Evolutionary conservation across 2,113 vertebrate genomes (phyloP).

Genomic region (Periophthalmus modestus): DNA sequence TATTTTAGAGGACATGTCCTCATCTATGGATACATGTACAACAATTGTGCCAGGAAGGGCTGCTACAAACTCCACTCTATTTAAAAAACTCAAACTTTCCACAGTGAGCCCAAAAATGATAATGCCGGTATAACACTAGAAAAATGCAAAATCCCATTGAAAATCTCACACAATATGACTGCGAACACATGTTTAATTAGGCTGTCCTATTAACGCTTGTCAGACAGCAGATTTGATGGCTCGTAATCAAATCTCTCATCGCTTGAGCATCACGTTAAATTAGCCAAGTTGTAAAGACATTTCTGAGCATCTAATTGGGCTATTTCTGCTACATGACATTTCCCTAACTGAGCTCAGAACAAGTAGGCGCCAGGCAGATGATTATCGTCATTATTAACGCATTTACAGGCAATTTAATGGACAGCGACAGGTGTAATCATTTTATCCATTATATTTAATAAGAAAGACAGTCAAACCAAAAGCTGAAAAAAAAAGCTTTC

Average conservation of each 20-base stretch:
- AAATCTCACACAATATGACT: not conserved
- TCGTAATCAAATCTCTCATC: conserved; percentile 27
- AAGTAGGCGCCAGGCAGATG: not conserved
- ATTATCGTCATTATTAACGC: not conserved
- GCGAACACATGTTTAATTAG: no score
- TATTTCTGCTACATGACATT: not conserved
- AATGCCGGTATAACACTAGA: conserved; percentile 14
- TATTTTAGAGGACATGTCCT: no score
- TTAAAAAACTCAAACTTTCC: no score
- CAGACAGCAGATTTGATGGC: conserved; percentile 13
- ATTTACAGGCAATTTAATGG: not conserved
- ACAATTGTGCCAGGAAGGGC: no score
- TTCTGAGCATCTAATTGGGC: conserved; percentile 3
- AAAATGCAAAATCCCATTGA: not conserved
- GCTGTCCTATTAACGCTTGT: no score
- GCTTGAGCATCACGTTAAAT: conserved; percentile 12
- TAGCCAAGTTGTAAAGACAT: not conserved
- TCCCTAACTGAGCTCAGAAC: not conserved
- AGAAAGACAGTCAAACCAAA: not conserved
- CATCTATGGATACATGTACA: no score
- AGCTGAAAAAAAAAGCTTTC: not conserved
- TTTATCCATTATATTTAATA: not conserved
- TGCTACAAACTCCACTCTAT: no score
- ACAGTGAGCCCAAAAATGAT: no score
- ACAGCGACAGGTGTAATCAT: not conserved